These are phyloP conservation scores for Falco rusticolus DNA, from an alignment of 2,797 vertebrate genomes.

Conservation along the genomic window DNA sequence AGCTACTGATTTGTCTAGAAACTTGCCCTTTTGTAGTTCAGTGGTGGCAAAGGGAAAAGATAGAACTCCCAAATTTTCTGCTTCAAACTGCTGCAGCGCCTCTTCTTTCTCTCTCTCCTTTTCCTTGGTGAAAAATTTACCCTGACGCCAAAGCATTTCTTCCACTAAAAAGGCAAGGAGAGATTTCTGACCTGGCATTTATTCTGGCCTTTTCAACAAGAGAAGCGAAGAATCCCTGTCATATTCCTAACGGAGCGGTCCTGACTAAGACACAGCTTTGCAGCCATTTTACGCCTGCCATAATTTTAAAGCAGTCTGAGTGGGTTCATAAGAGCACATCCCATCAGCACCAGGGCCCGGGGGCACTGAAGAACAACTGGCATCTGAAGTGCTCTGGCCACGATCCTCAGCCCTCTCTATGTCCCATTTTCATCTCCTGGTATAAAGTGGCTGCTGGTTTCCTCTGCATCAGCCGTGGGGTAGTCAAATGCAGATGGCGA, in stretches of 20 bases:
- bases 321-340: background rate
- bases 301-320: background rate
- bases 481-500: background rate
- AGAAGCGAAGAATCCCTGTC: background rate
- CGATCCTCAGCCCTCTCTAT: background rate
- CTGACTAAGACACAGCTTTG: background rate
- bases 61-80: background rate
- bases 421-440: background rate
- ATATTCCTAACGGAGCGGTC: background rate
- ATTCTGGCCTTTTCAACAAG: background rate
- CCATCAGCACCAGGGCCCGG: background rate
- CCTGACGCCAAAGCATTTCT: background rate
- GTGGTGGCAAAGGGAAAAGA: background rate
- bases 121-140: background rate
- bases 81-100: background rate
- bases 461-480: background rate
- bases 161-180: background rate
- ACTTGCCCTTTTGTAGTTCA: background rate
- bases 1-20: background rate
- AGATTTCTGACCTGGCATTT: background rate
- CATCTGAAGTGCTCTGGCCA: accelerated
- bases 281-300: background rate
- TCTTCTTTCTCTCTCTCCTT: background rate
- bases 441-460: background rate
- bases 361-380: background rate